A percentile compares a stretch with the other conserved stretches of the same genome.
phyloP scores from a whole-genome alignment of 2,888 invertebrate species.

The Torymus auratus region DNA sequence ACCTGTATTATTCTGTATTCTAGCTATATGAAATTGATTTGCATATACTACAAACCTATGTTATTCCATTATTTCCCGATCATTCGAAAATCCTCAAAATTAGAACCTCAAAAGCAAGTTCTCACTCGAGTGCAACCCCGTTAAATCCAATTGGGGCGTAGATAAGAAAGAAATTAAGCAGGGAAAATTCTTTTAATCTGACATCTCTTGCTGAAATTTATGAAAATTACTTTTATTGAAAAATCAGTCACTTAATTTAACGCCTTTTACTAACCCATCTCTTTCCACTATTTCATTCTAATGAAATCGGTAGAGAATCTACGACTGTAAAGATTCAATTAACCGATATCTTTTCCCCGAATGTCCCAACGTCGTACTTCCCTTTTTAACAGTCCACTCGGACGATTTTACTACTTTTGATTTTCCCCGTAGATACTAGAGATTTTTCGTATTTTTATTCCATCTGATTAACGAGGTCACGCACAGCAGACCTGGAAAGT shows the following conservation, averaged over 20 bases:
- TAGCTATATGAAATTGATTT: too few species aligned
- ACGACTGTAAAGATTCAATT: constrained; percentile 3
- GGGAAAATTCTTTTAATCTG: neutral
- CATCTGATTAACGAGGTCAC: constrained; percentile 22
- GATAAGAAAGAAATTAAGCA: constrained; percentile 13
- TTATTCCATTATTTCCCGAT: too few species aligned
- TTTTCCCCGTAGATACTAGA: constrained; percentile 7
- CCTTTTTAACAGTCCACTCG: neutral
- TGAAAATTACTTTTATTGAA: constrained; percentile 7
- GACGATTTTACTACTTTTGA: constrained; percentile 13
- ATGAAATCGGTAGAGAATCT: neutral
- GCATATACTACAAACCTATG: too few species aligned
- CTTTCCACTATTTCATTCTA: neutral
- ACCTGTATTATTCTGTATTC: too few species aligned
- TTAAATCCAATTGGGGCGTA: neutral
- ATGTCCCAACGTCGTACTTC: neutral
- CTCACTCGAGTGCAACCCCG: neutral
- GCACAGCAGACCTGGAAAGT: neutral
- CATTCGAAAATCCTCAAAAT: too few species aligned
- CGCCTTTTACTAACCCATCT: neutral
- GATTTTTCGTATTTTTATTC: constrained; percentile 45
- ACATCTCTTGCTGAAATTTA: neutral
- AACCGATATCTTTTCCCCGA: neutral
- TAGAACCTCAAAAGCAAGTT: too few species aligned
- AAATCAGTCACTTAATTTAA: neutral